phyloP scores from a whole-genome alignment of 2,888 invertebrate genomes.

The Polydesmus complanatus region DNA sequence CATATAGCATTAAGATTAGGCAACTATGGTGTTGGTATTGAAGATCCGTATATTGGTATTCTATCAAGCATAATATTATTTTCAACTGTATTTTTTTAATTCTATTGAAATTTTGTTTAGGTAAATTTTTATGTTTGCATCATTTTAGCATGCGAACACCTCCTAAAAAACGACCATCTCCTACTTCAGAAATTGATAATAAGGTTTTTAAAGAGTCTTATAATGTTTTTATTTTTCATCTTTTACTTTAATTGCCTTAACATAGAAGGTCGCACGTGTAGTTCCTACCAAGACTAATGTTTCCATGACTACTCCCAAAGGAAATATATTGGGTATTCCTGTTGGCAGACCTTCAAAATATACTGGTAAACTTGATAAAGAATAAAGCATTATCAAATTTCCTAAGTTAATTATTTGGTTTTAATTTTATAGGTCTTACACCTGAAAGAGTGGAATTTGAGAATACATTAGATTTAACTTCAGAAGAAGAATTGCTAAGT shows the following conservation, averaged over 20 bases:
- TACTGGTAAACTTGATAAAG: neutral
- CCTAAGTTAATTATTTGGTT: neutral
- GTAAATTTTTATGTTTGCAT: constrained; percentile 42
- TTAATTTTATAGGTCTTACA: constrained; percentile 34
- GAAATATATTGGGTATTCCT: neutral
- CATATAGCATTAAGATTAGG: constrained; percentile 67
- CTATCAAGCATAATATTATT: neutral
- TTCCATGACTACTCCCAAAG: neutral
- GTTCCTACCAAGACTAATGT: neutral
- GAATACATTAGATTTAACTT: constrained; percentile 38
- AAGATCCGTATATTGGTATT: constrained; percentile 17
- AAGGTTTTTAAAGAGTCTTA: constrained; percentile 1
- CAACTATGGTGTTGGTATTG: constrained; percentile 30
- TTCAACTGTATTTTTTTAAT: neutral
- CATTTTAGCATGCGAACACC: constrained; percentile 47
- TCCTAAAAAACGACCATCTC: constrained; percentile 7
- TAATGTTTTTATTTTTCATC: neutral
- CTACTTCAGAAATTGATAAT: neutral
- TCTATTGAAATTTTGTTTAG: constrained; percentile 24
- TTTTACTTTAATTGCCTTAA: constrained; percentile 3
- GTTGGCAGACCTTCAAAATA: neutral
- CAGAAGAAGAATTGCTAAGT: constrained; percentile 42
- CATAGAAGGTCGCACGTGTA: neutral
- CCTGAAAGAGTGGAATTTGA: constrained; percentile 69
- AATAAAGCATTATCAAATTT: neutral